Evolutionary conservation across 23 tunicate species (phyloP).

Genomic region (Styela clava): DNA sequence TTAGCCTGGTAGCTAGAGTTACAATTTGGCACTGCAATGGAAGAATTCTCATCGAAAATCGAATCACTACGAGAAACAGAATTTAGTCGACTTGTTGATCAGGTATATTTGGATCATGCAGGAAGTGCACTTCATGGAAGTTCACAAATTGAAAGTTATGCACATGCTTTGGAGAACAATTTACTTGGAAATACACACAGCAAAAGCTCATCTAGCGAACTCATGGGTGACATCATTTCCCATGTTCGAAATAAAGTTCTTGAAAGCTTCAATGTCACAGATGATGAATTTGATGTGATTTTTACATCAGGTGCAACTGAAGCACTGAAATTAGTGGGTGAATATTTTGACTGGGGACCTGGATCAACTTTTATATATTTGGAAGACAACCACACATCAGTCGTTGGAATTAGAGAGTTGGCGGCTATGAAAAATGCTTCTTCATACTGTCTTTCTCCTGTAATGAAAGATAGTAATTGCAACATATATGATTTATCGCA

Average conservation of each 20-base stretch:
- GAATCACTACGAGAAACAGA: slow-evolving; percentile 26
- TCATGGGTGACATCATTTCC: slow-evolving; percentile 39
- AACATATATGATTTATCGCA: not conserved
- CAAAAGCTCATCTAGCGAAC: slow-evolving; percentile 36
- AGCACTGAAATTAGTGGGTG: slow-evolving; percentile 47
- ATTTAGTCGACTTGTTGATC: slow-evolving; percentile 20
- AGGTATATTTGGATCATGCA: slow-evolving; percentile 66
- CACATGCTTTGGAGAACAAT: slow-evolving; percentile 28
- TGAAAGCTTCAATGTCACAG: slow-evolving; percentile 44
- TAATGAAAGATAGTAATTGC: not conserved
- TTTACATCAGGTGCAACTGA: slow-evolving; percentile 83
- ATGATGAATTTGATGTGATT: slow-evolving; percentile 56
- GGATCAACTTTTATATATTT: slow-evolving; percentile 44
- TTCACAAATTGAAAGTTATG: slow-evolving; percentile 36
- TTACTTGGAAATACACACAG: slow-evolving; percentile 86
- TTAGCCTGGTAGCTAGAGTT: too few species aligned
- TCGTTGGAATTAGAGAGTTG: slow-evolving; percentile 72
- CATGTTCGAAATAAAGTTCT: slow-evolving; percentile 50
- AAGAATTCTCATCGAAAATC: not conserved
- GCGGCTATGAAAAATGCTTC: slow-evolving; percentile 6
- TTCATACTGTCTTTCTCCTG: slow-evolving; percentile 6
- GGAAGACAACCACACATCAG: slow-evolving; percentile 93
- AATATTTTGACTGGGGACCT: slow-evolving; percentile 45
- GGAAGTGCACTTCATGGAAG: slow-evolving; percentile 52
- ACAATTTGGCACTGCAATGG: too few species aligned